Evolutionary conservation across 2,888 invertebrate species (phyloP).

Genomic region (Eilema caniola): DNA sequence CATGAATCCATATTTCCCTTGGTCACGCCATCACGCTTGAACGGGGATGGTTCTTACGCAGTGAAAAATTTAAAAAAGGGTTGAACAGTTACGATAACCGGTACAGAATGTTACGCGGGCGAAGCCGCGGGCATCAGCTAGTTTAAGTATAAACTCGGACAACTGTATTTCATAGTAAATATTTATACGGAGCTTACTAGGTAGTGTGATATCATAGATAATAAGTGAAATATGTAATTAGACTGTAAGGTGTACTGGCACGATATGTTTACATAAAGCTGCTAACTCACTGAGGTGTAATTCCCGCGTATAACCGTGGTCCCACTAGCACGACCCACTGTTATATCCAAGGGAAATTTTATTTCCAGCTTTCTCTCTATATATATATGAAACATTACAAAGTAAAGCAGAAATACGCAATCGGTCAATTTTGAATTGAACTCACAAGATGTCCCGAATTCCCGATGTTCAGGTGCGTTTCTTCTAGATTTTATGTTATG

Average conservation of each 20-base stretch:
- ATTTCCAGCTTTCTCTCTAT: not conserved
- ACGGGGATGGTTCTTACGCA: no score
- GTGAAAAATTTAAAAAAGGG: no score
- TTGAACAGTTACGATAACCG: no score
- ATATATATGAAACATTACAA: not conserved
- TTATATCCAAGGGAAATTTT: no score
- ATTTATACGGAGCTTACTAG: slow-evolving; percentile 7
- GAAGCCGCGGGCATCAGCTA: no score
- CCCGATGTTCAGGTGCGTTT: not conserved
- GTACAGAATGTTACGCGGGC: no score
- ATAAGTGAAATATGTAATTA: not conserved
- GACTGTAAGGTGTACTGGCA: not conserved
- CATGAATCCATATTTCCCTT: no score
- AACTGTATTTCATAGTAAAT: not conserved
- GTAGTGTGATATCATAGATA: slow-evolving; percentile 1
- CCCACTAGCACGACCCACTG: no score
- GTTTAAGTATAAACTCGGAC: no score
- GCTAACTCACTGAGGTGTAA: not conserved
- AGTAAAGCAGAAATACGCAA: not conserved
- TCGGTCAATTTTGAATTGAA: not conserved
- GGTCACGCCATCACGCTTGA: no score
- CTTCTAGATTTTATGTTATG: not conserved
- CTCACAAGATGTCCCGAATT: not conserved
- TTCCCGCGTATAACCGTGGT: not conserved
- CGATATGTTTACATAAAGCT: not conserved